phyloP scores from a whole-genome alignment of 2,113 vertebrate species.

The Bucco capensis region DNA sequence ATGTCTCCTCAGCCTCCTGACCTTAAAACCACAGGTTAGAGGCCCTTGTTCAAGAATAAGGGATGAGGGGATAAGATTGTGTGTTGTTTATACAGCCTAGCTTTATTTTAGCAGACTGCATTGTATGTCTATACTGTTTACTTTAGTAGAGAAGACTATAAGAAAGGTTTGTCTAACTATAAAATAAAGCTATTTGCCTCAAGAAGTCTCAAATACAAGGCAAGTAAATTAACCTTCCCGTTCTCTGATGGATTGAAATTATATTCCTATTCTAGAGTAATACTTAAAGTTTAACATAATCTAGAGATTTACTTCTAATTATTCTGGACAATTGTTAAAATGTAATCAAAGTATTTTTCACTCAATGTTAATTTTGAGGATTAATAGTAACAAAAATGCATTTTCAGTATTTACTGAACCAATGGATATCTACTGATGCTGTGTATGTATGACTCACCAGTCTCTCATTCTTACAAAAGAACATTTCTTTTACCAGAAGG shows the following conservation, averaged over 20 bases:
- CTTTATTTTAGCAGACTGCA: not conserved
- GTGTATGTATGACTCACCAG: conserved; percentile 65
- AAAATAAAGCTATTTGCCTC: not conserved
- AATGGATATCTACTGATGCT: conserved; percentile 68
- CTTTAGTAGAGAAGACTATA: not conserved
- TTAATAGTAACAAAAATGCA: conserved; percentile 59
- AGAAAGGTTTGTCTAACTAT: not conserved
- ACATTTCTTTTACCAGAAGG: conserved; percentile 64
- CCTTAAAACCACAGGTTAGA: not conserved
- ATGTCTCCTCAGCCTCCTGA: not conserved
- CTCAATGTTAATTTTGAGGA: not conserved
- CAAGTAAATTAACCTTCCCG: conserved; percentile 17
- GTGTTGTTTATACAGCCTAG: not conserved
- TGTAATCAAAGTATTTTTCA: not conserved
- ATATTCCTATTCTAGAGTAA: not conserved
- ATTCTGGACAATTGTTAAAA: not conserved
- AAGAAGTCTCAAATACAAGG: not conserved
- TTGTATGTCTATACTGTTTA: not conserved
- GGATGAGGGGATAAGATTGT: not conserved
- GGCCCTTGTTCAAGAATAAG: not conserved
- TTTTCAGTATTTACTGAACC: conserved; percentile 72
- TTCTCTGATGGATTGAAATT: not conserved
- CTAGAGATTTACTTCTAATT: not conserved
- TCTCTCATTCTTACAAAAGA: conserved; percentile 62
- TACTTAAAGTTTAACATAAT: not conserved